Conservation (phyloP, 2,113 vertebrate genomes). For the Ameiurus melas region DNA sequence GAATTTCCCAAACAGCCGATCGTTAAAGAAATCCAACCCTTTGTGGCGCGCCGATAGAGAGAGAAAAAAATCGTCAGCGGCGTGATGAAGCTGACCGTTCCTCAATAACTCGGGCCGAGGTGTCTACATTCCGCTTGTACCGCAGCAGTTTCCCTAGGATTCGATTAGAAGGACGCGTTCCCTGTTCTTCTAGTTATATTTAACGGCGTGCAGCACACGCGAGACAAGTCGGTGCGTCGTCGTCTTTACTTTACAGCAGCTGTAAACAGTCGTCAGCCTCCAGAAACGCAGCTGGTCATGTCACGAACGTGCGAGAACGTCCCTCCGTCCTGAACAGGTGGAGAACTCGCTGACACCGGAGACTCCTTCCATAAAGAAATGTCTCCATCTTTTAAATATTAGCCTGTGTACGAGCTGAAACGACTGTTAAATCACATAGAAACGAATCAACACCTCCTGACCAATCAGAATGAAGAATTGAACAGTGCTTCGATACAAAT, state of each 20-base stretch:
- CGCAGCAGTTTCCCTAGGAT: neutral
- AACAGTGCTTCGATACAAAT: neutral
- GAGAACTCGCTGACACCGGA: neutral
- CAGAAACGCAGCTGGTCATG: neutral
- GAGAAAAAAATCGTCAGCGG: too few species aligned
- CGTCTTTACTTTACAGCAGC: neutral
- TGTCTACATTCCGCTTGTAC: too few species aligned
- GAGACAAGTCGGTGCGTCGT: neutral
- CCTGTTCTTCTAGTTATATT: neutral
- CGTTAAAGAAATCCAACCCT: too few species aligned
- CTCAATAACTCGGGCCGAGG: too few species aligned
- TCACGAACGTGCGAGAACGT: neutral
- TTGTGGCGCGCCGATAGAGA: too few species aligned
- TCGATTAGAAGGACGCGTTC: neutral
- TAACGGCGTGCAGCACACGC: neutral
- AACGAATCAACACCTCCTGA: neutral
- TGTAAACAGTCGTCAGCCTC: neutral
- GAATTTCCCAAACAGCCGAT: too few species aligned
- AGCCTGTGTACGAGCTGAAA: too few species aligned
- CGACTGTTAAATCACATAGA: too few species aligned
- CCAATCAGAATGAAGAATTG: neutral
- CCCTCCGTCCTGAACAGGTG: neutral
- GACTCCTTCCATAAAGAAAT: neutral
- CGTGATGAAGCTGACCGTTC: too few species aligned
- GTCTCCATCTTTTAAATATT: too few species aligned